A percentile compares a stretch with the other conserved stretches of the same genome.
Conservation (phyloP, 2,113 vertebrate species). For the Mustela nigripes region DNA sequence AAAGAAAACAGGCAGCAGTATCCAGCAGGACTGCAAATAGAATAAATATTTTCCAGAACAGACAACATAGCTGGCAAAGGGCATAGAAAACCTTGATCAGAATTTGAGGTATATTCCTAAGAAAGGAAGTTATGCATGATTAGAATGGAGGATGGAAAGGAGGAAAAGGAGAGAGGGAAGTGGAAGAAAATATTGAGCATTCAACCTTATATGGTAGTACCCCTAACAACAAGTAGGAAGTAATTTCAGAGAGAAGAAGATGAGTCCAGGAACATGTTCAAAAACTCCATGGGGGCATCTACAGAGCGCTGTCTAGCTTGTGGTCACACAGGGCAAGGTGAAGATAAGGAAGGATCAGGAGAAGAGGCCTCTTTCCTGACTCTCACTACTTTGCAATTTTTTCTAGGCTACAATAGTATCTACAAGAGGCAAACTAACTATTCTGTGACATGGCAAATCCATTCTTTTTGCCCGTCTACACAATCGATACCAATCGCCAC, state of each 20-base stretch:
- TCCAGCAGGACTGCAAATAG: background rate
- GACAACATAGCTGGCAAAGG: background rate
- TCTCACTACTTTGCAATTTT: background rate
- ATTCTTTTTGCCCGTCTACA: slow-evolving; percentile 66
- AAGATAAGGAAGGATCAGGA: background rate
- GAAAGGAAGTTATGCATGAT: background rate
- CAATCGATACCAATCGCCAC: slow-evolving; percentile 75
- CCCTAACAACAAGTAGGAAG: background rate
- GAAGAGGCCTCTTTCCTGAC: background rate
- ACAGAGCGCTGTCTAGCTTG: background rate
- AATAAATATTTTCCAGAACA: background rate
- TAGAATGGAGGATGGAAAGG: background rate
- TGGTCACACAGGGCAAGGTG: background rate
- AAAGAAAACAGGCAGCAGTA: background rate
- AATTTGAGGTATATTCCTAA: slow-evolving; percentile 1
- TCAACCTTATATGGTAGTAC: background rate
- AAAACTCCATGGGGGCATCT: background rate
- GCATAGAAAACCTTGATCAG: background rate
- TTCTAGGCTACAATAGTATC: slow-evolving; percentile 36
- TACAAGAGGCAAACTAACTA: slow-evolving; percentile 66
- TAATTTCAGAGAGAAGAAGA: background rate
- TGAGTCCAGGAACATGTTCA: background rate
- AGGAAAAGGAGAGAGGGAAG: background rate
- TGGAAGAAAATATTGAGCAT: background rate
- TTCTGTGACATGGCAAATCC: slow-evolving; percentile 56